A percentile compares a stretch with the other conserved stretches of the same genome.
phyloP scores from a whole-genome alignment of 2,888 invertebrate species.

The Sussaba pulchella region DNA sequence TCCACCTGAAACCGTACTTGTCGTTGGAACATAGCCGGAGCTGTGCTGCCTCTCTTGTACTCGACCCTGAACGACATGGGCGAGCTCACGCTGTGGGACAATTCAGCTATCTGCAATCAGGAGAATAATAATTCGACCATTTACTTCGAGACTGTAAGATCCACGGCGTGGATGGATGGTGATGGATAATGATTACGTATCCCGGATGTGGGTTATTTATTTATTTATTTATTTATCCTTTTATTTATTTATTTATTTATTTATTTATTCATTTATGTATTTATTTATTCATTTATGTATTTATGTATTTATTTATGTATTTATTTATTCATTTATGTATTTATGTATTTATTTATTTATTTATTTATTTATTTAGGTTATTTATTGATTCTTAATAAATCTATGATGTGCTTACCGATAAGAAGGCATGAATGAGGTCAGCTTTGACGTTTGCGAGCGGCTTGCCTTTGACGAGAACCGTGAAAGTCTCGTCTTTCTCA shows the following conservation, averaged over 20 bases:
- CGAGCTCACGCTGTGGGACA: conserved; percentile 98
- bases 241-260: no score
- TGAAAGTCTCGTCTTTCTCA: conserved; percentile 98
- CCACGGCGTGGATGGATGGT: neutral
- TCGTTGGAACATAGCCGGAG: conserved; percentile 98
- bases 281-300: no score
- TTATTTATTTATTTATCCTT: no score
- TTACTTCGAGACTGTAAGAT: conserved; percentile 19
- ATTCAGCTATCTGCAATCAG: conserved; percentile 93
- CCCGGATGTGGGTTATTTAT: no score
- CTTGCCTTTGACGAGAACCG: conserved; percentile 97
- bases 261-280: no score
- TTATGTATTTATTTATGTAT: no score
- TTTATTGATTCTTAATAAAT: neutral
- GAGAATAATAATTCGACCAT: conserved; percentile 43
- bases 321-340: no score
- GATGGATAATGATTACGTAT: conserved; percentile 19
- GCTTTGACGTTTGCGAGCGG: conserved; percentile 98
- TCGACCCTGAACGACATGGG: conserved; percentile 99
- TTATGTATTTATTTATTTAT: no score
- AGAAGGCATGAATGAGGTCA: conserved; percentile 98
- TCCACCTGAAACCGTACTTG: conserved; percentile 98
- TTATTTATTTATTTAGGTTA: neutral
- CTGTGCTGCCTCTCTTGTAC: conserved; percentile 97
- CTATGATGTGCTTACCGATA: conserved; percentile 91